phyloP scores from a whole-genome alignment of 2,797 vertebrate genomes.

The Periophthalmus magnuspinnatus region DNA sequence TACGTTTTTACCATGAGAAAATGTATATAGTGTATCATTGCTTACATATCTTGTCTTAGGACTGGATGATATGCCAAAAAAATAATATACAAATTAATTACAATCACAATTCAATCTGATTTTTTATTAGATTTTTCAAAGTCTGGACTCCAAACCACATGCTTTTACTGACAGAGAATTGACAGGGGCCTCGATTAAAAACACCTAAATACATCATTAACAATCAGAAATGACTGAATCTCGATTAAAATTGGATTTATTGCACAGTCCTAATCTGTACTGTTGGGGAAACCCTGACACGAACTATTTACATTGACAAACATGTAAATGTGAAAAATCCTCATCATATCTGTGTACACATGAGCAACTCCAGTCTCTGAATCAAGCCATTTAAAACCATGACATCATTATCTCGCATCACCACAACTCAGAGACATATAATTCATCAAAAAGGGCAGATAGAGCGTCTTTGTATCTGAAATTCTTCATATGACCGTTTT shows the following conservation, averaged over 20 bases:
- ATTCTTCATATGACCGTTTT: constrained; percentile 19
- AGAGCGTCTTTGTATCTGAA: constrained; percentile 14
- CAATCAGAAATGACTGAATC: too few relatives aligned
- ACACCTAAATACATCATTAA: too few relatives aligned
- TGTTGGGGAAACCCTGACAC: neutral
- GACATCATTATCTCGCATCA: constrained; percentile 6
- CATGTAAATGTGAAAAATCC: neutral
- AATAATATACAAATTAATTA: too few relatives aligned
- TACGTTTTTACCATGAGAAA: too few relatives aligned
- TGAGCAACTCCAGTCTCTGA: neutral
- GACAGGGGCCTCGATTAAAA: too few relatives aligned
- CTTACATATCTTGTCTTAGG: too few relatives aligned
- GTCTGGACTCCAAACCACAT: too few relatives aligned
- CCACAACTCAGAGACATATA: constrained; percentile 7
- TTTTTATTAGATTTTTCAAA: too few relatives aligned
- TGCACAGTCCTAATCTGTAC: neutral
- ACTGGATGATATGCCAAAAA: too few relatives aligned
- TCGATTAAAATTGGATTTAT: neutral
- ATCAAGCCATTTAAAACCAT: neutral
- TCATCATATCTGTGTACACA: neutral
- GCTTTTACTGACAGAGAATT: too few relatives aligned
- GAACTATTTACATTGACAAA: neutral
- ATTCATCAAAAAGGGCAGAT: constrained; percentile 12
- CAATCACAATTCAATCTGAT: too few relatives aligned
- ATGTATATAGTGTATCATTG: too few relatives aligned